Conservation (phyloP, 2,113 vertebrate species). For the Campylomormyrus tamandua region DNA sequence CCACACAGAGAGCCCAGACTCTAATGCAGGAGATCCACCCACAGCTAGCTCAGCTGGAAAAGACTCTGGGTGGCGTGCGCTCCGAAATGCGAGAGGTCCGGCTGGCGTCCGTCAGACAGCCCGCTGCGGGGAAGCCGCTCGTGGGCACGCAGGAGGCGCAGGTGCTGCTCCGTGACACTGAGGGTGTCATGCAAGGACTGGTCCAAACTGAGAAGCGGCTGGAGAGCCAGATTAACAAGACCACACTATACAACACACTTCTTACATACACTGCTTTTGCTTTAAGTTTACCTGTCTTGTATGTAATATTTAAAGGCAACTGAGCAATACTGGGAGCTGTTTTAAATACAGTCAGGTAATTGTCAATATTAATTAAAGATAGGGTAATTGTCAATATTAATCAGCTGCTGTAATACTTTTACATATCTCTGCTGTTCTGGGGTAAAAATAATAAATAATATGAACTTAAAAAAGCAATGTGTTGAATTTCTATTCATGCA, state of each 20-base stretch:
- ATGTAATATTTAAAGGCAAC: constrained; percentile 70
- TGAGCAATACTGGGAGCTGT: constrained; percentile 15
- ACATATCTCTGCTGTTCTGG: neutral
- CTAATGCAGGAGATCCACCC: constrained; percentile 58
- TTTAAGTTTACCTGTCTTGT: constrained; percentile 71
- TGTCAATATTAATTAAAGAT: neutral
- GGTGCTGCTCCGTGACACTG: constrained; percentile 45
- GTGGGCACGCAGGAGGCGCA: constrained; percentile 41
- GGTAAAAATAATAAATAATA: neutral
- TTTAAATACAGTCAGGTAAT: neutral
- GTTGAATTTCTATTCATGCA: neutral
- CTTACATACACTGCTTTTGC: constrained; percentile 67
- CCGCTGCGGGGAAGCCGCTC: constrained; percentile 27
- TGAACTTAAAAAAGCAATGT: neutral
- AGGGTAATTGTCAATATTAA: neutral
- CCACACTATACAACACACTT: constrained; percentile 66
- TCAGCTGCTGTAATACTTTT: neutral
- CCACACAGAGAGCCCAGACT: constrained; percentile 59
- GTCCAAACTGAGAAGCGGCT: constrained; percentile 68
- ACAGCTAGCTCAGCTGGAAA: constrained; percentile 58
- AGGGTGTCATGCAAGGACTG: constrained; percentile 58
- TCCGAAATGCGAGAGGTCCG: constrained; percentile 56
- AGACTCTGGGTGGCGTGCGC: constrained; percentile 46
- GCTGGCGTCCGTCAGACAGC: constrained; percentile 37
- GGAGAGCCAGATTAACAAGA: constrained; percentile 67